Conservation (phyloP, 2,113 vertebrate genomes). For the Anarhynchus alexandrinus region DNA sequence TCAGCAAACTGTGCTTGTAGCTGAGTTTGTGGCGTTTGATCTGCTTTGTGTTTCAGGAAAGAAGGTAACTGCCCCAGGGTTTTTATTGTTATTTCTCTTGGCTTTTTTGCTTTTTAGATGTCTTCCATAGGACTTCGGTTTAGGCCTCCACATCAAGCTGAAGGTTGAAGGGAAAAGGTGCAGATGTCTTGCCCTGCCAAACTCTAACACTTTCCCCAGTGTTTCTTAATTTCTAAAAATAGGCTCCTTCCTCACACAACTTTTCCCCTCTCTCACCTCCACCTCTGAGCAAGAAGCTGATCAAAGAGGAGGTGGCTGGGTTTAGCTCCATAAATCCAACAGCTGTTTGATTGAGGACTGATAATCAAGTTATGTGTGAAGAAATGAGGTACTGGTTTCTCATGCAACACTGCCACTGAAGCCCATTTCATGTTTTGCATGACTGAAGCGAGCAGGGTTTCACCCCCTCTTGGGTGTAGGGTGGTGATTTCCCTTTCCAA, state of each 20-base stretch:
- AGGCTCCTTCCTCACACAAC: neutral
- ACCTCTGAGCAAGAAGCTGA: neutral
- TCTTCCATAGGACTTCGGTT: neutral
- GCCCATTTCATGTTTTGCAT: neutral
- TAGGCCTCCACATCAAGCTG: neutral
- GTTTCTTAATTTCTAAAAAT: neutral
- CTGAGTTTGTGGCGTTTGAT: neutral
- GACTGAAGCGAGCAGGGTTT: neutral
- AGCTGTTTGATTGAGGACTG: neutral
- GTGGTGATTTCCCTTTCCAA: neutral
- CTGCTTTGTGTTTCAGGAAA: neutral
- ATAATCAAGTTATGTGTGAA: neutral
- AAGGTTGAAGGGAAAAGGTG: neutral
- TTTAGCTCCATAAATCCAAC: neutral
- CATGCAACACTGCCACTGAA: neutral
- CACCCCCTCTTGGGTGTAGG: neutral
- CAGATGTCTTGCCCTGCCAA: neutral
- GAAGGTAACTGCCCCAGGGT: neutral
- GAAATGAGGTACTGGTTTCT: neutral
- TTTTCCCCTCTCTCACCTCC: neutral
- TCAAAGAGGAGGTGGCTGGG: neutral
- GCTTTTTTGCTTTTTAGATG: neutral
- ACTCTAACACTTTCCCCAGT: neutral
- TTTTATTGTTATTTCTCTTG: neutral
- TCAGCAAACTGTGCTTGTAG: neutral